Evolutionary conservation across 2,797 vertebrate species (phyloP), one percentile per base, ranked within the genome.

Genomic region (Pseudochirops cupreus): DNA sequence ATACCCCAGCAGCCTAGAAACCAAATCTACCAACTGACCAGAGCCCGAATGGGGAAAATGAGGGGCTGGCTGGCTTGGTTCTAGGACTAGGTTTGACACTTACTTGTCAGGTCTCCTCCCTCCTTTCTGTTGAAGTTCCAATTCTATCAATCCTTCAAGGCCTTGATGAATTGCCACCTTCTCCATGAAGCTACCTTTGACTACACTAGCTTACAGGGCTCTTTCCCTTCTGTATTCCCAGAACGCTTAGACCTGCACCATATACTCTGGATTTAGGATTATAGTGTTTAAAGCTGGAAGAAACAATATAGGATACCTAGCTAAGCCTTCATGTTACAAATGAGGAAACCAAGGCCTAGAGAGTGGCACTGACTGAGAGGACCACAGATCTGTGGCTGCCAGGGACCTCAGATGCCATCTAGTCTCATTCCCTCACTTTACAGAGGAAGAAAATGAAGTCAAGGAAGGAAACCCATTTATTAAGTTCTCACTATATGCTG

Each of bases 121-220:
- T 62, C 9, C 29, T 92, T 82, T 55, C 59, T 59, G 29, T 54
- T 28, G 91, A 95, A 67, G 90, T 82, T 93, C 46, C 91, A 87
- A 91, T 67, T 55, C 18, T 92, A 7, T 67, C 94, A 62, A 55
- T 90, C 91, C 2, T 50, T 89, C 18, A 67, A 94, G n/a, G 31
- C 50, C 53, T 53, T 26, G 55, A 46, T 90, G 13, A 89, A 55
- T 67, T 89, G 46, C 58, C 46, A 74, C 50, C 9, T 31, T 39
- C 29, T 53, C 67, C 92, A n/a, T 52, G 56, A 95, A 94, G 11
- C 13, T 53, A 50, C 87, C 52, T 74, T 12, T 39, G 90, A 56
- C 58, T 4, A 39, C 1, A n/a, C 7, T 3, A 91, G 31, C 90
- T 14, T 5, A 74, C 18, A 2, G 50, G 67, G n/a, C 18, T 46